Percentiles rank a stretch among this genome's conserved stretches.
These are phyloP conservation scores for Hydropsyche betteni DNA, from an alignment of 2,888 invertebrate species.

Conservation along the genomic window DNA sequence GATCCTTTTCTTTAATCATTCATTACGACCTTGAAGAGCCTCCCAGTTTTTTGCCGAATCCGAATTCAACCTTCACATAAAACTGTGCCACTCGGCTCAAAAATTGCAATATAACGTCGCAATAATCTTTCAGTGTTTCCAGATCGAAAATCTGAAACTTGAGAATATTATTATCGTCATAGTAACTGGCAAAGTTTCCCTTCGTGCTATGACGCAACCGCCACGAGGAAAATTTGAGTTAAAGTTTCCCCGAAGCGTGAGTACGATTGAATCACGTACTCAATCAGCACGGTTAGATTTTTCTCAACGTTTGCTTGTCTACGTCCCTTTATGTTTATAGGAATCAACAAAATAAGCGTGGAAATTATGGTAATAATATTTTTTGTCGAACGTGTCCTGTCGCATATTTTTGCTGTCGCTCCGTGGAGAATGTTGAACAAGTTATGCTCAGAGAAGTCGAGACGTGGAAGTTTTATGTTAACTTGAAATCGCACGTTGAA, in stretches of 20 bases:
- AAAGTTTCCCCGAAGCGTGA: background rate
- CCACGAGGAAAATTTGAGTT: background rate
- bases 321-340: background rate
- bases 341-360: conserved; percentile 10
- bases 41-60: too few species aligned
- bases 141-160: conserved; percentile 8
- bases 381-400: background rate
- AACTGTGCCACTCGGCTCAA: too few species aligned
- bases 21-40: too few species aligned
- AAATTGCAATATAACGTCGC: too few species aligned
- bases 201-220: conserved; percentile 3
- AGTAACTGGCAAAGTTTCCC: conserved; percentile 9
- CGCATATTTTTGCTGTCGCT: background rate
- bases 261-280: conserved; percentile 20
- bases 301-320: conserved; percentile 9
- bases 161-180: background rate
- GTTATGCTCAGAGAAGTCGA: too few species aligned
- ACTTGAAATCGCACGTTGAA: too few species aligned
- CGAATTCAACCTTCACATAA: too few species aligned
- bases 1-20: too few species aligned
- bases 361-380: conserved; percentile 13
- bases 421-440: too few species aligned
- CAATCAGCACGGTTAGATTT: conserved; percentile 16
- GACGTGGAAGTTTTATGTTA: too few species aligned
- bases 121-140: background rate